These are phyloP conservation scores for Apotomis turbidana DNA, from an alignment of 2,888 invertebrate species.

Conservation along the genomic window DNA sequence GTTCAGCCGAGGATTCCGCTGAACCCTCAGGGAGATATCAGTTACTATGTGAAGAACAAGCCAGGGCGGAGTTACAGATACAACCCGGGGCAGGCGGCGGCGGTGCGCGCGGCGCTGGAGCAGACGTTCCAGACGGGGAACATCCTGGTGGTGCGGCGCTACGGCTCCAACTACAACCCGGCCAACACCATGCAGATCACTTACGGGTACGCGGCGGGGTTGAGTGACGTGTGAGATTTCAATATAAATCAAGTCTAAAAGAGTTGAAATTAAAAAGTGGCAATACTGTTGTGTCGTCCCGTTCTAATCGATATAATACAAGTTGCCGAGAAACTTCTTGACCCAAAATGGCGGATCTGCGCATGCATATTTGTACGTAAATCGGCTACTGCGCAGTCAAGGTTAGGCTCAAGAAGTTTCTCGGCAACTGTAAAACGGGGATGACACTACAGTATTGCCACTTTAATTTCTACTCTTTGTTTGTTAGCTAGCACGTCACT, in stretches of 20 bases:
- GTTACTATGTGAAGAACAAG: conserved; percentile 65
- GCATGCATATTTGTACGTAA: no score
- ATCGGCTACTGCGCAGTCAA: no score
- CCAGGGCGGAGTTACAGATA: conserved; percentile 53
- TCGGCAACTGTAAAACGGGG: no score
- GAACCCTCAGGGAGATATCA: conserved; percentile 62
- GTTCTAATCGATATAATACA: background rate
- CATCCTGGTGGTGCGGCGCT: conserved; percentile 59
- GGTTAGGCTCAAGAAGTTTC: no score
- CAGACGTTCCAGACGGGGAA: conserved; percentile 59
- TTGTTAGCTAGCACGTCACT: background rate
- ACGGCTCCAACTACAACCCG: conserved; percentile 67
- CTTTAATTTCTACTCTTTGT: background rate
- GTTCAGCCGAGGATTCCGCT: conserved; percentile 52
- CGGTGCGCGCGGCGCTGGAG: conserved; percentile 56
- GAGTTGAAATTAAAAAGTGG: no score
- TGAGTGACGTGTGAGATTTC: conserved; percentile 47
- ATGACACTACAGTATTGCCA: no score
- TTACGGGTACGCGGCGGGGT: conserved; percentile 44
- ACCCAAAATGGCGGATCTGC: no score
- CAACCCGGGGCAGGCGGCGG: conserved; percentile 53
- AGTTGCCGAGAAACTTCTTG: no score
- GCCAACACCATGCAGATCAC: conserved; percentile 50
- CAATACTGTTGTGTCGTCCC: background rate
- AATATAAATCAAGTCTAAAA: background rate